These are phyloP conservation scores for Pontoporia blainvillei DNA, from an alignment of 2,113 vertebrate genomes.

Conservation along the genomic window DNA sequence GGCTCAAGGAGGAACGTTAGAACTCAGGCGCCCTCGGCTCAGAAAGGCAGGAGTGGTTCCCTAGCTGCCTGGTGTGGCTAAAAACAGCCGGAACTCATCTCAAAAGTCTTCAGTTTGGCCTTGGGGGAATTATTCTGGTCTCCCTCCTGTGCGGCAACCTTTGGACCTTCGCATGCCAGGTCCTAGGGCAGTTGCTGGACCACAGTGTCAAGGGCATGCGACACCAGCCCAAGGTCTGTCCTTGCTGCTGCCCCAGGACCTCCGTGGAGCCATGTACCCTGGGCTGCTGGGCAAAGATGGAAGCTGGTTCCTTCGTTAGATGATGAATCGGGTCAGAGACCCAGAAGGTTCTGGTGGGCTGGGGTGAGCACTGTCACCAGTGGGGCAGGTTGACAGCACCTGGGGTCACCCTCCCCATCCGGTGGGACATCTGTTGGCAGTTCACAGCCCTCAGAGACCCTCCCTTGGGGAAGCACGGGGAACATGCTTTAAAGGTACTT, in stretches of 20 bases:
- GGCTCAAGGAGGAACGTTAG: fast-evolving
- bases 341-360: neutral
- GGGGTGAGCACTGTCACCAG: neutral
- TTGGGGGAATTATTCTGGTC: neutral
- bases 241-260: neutral
- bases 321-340: neutral
- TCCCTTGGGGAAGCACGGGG: neutral
- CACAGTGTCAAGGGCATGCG: neutral
- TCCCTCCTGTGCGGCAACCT: neutral
- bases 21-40: neutral
- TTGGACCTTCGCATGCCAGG: fast-evolving
- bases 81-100: neutral
- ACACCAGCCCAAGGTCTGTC: neutral
- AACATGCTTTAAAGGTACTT: neutral
- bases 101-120: neutral
- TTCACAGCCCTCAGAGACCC: neutral
- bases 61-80: neutral
- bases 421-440: neutral
- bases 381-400: neutral
- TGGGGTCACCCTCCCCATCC: neutral
- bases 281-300: neutral
- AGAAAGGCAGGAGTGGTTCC: neutral
- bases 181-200: neutral
- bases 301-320: neutral
- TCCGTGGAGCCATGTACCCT: fast-evolving